Evolutionary conservation across 2,888 invertebrate genomes (phyloP).

Genomic region (Empis stercorea): DNA sequence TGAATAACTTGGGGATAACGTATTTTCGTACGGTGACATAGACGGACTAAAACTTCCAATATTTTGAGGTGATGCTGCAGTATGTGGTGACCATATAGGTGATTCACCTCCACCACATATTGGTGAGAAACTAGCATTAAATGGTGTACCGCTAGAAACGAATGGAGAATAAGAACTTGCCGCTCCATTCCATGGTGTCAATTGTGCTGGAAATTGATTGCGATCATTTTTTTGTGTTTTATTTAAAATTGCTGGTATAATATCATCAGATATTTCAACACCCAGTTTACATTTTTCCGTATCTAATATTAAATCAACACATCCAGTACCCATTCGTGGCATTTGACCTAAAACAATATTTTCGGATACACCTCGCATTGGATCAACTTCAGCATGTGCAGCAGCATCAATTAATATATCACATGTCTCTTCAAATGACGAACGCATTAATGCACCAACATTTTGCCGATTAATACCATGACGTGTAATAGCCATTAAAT

Average conservation of each 20-base stretch:
- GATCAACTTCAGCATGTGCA: conserved; percentile 87
- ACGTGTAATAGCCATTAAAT: conserved; percentile 97
- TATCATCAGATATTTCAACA: too few relatives aligned
- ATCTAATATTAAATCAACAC: conserved; percentile 87
- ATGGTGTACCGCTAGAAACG: conserved; percentile 74
- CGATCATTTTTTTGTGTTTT: background rate
- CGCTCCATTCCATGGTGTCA: conserved; percentile 73
- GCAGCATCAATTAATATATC: conserved; percentile 94
- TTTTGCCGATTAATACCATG: conserved; percentile 96
- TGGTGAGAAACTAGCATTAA: conserved; percentile 86
- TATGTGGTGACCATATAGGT: conserved; percentile 33
- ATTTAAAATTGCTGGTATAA: background rate
- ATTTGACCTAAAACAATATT: conserved; percentile 95
- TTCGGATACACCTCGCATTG: conserved; percentile 91
- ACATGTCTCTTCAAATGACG: conserved; percentile 94
- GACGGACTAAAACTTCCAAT: too few relatives aligned
- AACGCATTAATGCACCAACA: conserved; percentile 92
- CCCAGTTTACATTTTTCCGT: conserved; percentile 93
- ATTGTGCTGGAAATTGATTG: conserved; percentile 38
- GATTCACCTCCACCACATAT: conserved; percentile 69
- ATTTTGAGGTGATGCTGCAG: conserved; percentile 4
- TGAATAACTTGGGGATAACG: conserved; percentile 24
- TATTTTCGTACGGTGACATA: conserved; percentile 25
- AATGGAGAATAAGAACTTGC: conserved; percentile 69
- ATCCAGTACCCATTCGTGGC: conserved; percentile 83